These are phyloP conservation scores for Rhyzopertha dominica DNA, from an alignment of 1,140 invertebrate species.

Conservation along the genomic window DNA sequence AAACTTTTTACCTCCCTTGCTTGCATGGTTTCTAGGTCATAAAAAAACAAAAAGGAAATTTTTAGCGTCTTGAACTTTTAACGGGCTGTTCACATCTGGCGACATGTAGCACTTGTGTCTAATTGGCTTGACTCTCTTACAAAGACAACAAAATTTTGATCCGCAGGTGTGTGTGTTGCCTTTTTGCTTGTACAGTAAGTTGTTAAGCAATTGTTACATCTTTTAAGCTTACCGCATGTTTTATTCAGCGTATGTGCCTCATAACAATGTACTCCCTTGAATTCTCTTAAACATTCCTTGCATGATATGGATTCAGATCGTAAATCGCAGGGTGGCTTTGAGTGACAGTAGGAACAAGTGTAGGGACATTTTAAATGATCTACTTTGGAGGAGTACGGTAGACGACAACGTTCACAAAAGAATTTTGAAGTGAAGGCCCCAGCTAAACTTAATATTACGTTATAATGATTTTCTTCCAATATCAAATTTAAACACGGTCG, in stretches of 20 bases:
- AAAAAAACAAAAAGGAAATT: too few relatives aligned
- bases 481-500: constrained; percentile 9
- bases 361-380: constrained; percentile 5
- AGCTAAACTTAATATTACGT: constrained; percentile 10
- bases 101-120: too few relatives aligned
- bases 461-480: constrained; percentile 10
- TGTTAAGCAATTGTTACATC: too few relatives aligned
- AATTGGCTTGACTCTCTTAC: too few relatives aligned
- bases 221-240: constrained; percentile 1
- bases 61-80: too few relatives aligned
- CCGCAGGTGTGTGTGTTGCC: too few relatives aligned
- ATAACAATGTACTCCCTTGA: constrained; percentile 1
- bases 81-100: too few relatives aligned
- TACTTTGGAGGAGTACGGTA: neutral
- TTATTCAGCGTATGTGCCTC: neutral
- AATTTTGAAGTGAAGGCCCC: constrained; percentile 3
- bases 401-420: constrained; percentile 15
- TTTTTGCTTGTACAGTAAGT: too few relatives aligned
- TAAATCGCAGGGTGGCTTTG: neutral
- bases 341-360: constrained; percentile 1
- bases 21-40: constrained; percentile 5
- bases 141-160: too few relatives aligned
- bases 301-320: neutral
- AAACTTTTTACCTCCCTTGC: neutral
- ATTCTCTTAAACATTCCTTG: neutral